Evolutionary conservation across 2,797 vertebrate species (phyloP).

Genomic region (Cottoperca gobio): DNA sequence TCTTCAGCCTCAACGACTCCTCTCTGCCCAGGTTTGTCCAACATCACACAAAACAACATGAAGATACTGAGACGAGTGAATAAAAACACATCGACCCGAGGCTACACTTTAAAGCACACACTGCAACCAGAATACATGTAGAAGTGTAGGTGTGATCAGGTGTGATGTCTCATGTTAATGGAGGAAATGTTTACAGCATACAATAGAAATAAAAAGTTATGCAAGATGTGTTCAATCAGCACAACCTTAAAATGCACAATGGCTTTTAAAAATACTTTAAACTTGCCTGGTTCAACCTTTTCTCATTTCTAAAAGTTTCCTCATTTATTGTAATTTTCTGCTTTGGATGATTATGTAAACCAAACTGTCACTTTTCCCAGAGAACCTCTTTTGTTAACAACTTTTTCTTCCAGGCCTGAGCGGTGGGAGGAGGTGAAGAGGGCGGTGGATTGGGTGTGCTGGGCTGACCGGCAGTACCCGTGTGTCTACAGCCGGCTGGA

Average conservation of each 20-base stretch:
- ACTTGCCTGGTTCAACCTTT: neutral
- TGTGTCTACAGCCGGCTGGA: conserved; percentile 87
- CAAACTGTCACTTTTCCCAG: too few species aligned
- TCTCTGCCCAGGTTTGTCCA: conserved; percentile 65
- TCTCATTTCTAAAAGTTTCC: neutral
- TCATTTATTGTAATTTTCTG: too few species aligned
- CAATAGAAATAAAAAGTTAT: neutral
- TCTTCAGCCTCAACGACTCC: conserved; percentile 79
- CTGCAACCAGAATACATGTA: neutral
- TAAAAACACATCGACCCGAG: neutral
- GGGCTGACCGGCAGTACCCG: conserved; percentile 85
- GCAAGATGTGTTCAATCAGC: neutral
- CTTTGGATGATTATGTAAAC: too few species aligned
- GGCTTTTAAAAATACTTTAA: neutral
- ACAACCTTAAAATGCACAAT: neutral
- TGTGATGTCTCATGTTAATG: neutral
- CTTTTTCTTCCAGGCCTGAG: conserved; percentile 54
- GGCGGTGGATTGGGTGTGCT: conserved; percentile 84
- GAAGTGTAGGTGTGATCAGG: too few species aligned
- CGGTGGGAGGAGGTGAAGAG: conserved; percentile 78
- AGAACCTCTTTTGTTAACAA: neutral
- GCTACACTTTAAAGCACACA: neutral
- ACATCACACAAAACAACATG: neutral
- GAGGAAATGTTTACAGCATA: neutral
- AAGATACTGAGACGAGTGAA: neutral